phyloP scores from a whole-genome alignment of 2,113 vertebrate species.

The Pitta sordida region DNA sequence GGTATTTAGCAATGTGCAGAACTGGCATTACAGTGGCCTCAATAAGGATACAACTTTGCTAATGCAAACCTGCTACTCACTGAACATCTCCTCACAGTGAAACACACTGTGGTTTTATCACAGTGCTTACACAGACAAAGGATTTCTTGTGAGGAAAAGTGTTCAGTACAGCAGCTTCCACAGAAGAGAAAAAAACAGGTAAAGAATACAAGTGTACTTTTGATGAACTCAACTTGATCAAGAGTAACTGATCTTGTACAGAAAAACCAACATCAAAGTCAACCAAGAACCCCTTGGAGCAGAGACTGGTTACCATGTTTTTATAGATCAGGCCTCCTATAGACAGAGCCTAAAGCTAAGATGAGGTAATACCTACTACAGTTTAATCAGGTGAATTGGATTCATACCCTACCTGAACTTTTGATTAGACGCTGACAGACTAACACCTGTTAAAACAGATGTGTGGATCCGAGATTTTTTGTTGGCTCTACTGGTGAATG shows the following conservation, averaged over 20 bases:
- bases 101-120: neutral
- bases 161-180: neutral
- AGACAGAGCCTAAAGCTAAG: conserved; percentile 35
- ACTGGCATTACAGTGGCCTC: neutral
- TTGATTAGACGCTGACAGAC: conserved; percentile 37
- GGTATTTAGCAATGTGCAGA: neutral
- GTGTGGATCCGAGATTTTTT: conserved; percentile 19
- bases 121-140: neutral
- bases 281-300: neutral
- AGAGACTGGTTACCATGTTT: neutral
- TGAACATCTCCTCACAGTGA: neutral
- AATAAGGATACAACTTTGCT: neutral
- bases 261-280: conserved; percentile 6
- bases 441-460: conserved; percentile 47
- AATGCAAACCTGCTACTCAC: neutral
- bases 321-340: neutral
- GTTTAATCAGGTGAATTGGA: neutral
- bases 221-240: neutral
- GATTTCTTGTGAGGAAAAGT: neutral
- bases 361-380: conserved; percentile 5
- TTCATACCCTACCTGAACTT: conserved; percentile 67
- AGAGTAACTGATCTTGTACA: neutral
- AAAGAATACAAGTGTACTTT: neutral
- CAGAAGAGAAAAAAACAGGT: neutral
- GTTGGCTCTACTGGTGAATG: conserved; percentile 36